Conservation (phyloP, 1,140 invertebrate species). For the Calliphora vicina region DNA sequence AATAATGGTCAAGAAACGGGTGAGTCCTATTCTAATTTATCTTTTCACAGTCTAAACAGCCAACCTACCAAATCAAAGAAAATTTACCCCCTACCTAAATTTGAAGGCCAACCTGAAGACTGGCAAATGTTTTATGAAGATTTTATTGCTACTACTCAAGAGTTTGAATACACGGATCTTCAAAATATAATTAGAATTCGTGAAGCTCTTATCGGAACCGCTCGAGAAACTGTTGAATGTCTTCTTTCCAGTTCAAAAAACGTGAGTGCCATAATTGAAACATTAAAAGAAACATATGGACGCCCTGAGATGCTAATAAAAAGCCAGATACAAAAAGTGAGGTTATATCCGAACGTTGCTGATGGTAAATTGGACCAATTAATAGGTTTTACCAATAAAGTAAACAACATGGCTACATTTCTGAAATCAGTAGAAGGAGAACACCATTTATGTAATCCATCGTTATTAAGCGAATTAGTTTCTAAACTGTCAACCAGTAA, state of each 20-base stretch:
- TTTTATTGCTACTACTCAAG: background rate
- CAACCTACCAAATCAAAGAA: conserved; percentile 5
- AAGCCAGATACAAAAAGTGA: conserved; percentile 19
- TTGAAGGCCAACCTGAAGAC: background rate
- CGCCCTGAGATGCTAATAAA: conserved; percentile 15
- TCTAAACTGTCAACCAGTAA: background rate
- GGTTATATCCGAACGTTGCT: background rate
- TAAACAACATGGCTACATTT: background rate
- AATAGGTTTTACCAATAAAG: background rate
- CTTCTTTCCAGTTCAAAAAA: background rate
- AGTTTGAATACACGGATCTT: background rate
- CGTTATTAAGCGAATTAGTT: background rate
- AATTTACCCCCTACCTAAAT: background rate
- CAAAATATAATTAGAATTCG: conserved; percentile 17
- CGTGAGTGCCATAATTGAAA: too few species aligned
- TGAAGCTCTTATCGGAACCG: background rate
- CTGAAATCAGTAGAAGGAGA: background rate
- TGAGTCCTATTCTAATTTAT: background rate
- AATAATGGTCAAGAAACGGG: background rate
- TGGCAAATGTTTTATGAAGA: background rate
- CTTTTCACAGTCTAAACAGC: background rate
- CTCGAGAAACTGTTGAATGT: background rate
- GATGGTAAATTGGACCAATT: conserved; percentile 1
- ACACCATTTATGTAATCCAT: background rate
- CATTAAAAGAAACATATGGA: too few species aligned